A percentile compares a stretch with the other conserved stretches of the same genome.
Conservation (phyloP, 2,113 vertebrate species). For the Ceyx margarethae region DNA sequence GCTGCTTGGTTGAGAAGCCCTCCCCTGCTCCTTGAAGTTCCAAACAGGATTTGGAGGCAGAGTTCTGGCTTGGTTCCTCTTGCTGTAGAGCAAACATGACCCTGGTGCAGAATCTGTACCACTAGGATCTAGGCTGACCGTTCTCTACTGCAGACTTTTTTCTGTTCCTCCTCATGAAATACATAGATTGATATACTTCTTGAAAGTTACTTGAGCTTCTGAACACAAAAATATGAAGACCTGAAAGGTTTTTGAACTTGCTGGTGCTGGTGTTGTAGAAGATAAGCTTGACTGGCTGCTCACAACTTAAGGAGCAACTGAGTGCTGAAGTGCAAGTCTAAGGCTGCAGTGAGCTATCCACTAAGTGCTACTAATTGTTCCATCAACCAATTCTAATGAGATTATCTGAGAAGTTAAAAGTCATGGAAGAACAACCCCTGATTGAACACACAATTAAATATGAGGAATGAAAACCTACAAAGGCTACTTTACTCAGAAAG, state of each 20-base stretch:
- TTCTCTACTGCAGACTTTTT: background rate
- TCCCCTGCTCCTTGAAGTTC: conserved; percentile 12
- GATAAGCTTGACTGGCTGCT: background rate
- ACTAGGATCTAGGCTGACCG: background rate
- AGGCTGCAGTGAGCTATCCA: background rate
- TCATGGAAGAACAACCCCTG: background rate
- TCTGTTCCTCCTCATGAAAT: background rate
- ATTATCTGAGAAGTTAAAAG: background rate
- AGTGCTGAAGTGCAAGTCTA: background rate
- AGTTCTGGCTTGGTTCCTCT: conserved; percentile 24
- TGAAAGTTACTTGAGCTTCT: background rate
- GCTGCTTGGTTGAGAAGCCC: background rate
- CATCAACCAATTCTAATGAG: background rate
- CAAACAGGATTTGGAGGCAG: conserved; percentile 3
- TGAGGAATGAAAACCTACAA: background rate
- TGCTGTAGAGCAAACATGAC: conserved; percentile 26
- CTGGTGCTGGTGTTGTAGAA: background rate
- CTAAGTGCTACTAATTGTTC: background rate
- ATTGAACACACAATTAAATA: background rate
- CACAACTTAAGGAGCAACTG: background rate
- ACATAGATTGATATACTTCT: background rate
- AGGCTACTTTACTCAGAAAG: background rate
- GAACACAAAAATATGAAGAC: background rate
- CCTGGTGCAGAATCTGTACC: conserved; percentile 3
- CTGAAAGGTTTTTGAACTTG: background rate